Percentiles rank a stretch among this genome's conserved stretches.
Evolutionary conservation across 2,888 invertebrate species (phyloP).

Genomic region (Aspidiotus destructor): DNA sequence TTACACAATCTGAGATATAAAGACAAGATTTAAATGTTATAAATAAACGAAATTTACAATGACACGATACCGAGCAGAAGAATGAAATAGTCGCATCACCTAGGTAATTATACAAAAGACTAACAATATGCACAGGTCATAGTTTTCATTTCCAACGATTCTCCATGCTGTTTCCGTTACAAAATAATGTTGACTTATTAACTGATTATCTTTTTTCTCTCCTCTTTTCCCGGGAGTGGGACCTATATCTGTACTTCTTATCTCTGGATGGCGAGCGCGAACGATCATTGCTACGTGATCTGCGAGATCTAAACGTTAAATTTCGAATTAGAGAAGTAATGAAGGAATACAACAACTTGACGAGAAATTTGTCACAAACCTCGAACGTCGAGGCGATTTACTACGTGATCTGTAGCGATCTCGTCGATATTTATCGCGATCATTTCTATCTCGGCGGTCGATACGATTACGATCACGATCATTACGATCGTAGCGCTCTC

Average conservation of each 20-base stretch:
- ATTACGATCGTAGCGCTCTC: slow-evolving; percentile 15
- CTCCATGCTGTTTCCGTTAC: too few relatives aligned
- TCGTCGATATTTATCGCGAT: slow-evolving; percentile 35
- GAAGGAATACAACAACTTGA: background rate
- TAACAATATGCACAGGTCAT: background rate
- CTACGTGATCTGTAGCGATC: slow-evolving; percentile 22
- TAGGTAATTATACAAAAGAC: background rate
- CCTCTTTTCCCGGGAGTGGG: slow-evolving; percentile 18
- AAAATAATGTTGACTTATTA: too few relatives aligned
- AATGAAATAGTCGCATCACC: background rate
- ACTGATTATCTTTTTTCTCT: slow-evolving; percentile 21
- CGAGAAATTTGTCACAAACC: background rate
- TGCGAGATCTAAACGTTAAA: slow-evolving; percentile 7
- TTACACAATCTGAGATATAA: too few relatives aligned
- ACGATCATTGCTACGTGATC: slow-evolving; percentile 10
- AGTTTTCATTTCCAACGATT: too few relatives aligned
- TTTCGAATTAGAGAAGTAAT: background rate
- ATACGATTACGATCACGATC: slow-evolving; percentile 37
- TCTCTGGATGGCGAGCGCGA: slow-evolving; percentile 22
- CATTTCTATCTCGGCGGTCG: slow-evolving; percentile 34
- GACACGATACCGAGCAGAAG: background rate
- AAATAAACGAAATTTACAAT: background rate
- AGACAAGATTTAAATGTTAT: background rate
- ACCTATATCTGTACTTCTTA: slow-evolving; percentile 13
- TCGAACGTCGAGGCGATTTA: slow-evolving; percentile 13